phyloP scores from a whole-genome alignment of 2,113 vertebrate species.

The Amia ocellicauda region DNA sequence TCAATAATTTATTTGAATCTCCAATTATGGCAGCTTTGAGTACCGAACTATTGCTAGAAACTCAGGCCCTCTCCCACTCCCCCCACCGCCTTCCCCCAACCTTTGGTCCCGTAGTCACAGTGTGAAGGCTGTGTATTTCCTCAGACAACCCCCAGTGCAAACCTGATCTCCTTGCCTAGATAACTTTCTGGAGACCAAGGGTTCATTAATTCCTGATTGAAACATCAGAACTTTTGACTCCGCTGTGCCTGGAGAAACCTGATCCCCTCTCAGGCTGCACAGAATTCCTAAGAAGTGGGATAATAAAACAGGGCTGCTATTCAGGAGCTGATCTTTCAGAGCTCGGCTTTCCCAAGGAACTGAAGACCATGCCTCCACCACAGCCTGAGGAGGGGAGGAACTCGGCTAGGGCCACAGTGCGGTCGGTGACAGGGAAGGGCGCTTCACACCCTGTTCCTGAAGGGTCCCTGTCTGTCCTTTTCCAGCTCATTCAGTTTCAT shows the following conservation, averaged over 20 bases:
- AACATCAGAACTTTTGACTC: conserved; percentile 30
- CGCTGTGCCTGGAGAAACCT: conserved; percentile 44
- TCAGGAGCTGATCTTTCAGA: conserved; percentile 20
- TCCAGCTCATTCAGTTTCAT: no score
- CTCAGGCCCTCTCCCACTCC: no score
- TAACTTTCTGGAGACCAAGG: not conserved
- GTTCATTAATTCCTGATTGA: conserved; percentile 7
- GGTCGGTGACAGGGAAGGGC: not conserved
- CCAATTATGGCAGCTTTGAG: no score
- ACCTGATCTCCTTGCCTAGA: conserved; percentile 8
- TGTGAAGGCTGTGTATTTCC: no score
- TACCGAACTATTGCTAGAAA: no score
- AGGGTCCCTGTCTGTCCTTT: no score
- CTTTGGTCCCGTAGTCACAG: no score
- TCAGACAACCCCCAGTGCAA: not conserved
- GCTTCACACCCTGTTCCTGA: no score
- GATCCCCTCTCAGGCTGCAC: conserved; percentile 36
- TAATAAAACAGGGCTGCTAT: conserved; percentile 32
- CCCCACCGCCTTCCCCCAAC: no score
- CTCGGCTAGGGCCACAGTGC: not conserved
- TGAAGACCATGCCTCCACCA: no score
- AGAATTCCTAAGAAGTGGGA: conserved; percentile 38
- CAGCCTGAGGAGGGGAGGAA: not conserved
- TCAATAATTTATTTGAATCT: no score
- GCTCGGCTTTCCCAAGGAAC: not conserved